A percentile compares a stretch with the other conserved stretches of the same genome.
Evolutionary conservation across 2,888 invertebrate species (phyloP).

Genomic region (Phragmatobia fuliginosa): DNA sequence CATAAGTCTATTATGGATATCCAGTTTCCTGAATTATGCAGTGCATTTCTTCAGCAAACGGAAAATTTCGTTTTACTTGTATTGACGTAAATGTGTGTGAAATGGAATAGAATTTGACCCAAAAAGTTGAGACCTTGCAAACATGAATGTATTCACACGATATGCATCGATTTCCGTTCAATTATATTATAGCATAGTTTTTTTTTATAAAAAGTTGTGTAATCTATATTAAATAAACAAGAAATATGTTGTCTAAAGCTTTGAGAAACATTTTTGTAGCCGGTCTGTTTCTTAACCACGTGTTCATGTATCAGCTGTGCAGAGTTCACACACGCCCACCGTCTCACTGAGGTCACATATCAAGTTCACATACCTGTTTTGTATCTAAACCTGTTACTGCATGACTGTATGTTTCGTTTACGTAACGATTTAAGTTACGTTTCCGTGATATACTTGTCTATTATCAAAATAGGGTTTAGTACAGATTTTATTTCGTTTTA

Average conservation of each 20-base stretch:
- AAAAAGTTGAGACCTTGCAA: background rate
- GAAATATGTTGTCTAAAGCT: background rate
- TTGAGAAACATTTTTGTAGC: conserved; percentile 34
- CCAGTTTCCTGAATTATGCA: background rate
- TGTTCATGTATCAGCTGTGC: conserved; percentile 63
- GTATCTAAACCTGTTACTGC: conserved; percentile 67
- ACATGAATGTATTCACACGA: background rate
- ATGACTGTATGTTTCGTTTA: conserved; percentile 57
- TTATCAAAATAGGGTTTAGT: conserved; percentile 24
- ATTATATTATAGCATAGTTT: background rate
- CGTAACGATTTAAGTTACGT: conserved; percentile 47
- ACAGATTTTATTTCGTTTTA: background rate
- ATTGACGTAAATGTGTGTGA: background rate
- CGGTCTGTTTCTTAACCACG: conserved; percentile 58
- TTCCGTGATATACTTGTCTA: conserved; percentile 59
- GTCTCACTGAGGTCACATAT: conserved; percentile 77
- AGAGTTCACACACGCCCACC: conserved; percentile 68
- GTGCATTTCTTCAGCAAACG: background rate
- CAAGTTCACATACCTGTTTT: conserved; percentile 79
- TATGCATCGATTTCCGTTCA: background rate
- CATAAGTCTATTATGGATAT: background rate
- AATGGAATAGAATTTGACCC: background rate
- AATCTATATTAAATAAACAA: background rate
- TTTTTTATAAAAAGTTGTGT: background rate
- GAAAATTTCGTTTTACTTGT: background rate